phyloP scores from a whole-genome alignment of 2,888 invertebrate species.

The Tachina fera region DNA sequence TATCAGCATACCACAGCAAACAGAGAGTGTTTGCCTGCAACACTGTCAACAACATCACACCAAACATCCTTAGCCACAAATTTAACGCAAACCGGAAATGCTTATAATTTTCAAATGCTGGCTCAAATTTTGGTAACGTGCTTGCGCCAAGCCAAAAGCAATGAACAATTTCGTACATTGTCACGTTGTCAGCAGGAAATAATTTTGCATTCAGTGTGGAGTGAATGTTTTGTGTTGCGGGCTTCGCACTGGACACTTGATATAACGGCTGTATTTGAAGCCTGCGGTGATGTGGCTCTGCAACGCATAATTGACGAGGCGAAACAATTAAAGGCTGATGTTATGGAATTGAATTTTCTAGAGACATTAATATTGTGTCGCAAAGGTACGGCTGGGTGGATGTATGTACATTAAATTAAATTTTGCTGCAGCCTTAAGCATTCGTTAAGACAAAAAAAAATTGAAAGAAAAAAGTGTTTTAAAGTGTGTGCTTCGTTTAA shows the following conservation, averaged over 20 bases:
- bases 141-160: slow-evolving; percentile 85
- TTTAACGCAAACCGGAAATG: slow-evolving; percentile 68
- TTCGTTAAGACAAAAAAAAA: not conserved
- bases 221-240: slow-evolving; percentile 85
- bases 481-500: too few relatives aligned
- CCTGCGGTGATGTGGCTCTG: slow-evolving; percentile 79
- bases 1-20: slow-evolving; percentile 14
- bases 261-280: slow-evolving; percentile 80
- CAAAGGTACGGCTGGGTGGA: slow-evolving; percentile 80
- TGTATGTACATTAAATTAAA: slow-evolving; percentile 5
- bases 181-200: slow-evolving; percentile 84
- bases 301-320: slow-evolving; percentile 81
- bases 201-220: slow-evolving; percentile 85
- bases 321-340: slow-evolving; percentile 82
- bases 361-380: slow-evolving; percentile 84
- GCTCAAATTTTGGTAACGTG: slow-evolving; percentile 86
- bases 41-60: not conserved
- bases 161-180: slow-evolving; percentile 84
- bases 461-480: too few relatives aligned
- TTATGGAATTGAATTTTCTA: slow-evolving; percentile 83
- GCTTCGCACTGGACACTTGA: slow-evolving; percentile 85
- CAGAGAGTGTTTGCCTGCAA: not conserved
- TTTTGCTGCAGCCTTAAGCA: not conserved
- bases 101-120: slow-evolving; percentile 84
- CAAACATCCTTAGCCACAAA: slow-evolving; percentile 6